Conservation (phyloP, 2,113 vertebrate species). For the Poeciliopsis prolifica region DNA sequence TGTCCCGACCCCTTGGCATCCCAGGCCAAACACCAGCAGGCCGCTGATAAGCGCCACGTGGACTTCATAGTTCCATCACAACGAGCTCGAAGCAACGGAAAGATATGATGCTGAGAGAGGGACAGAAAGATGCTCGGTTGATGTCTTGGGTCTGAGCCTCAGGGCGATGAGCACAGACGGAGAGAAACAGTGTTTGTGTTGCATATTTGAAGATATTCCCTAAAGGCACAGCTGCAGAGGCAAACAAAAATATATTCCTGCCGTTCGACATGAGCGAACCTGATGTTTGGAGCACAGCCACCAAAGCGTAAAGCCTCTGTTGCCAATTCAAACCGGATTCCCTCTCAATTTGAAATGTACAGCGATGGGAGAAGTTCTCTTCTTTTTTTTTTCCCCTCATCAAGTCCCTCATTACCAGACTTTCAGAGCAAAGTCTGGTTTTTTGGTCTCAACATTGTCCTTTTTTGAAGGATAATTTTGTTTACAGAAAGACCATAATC, state of each 20-base stretch:
- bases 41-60: constrained; percentile 18
- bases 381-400: neutral
- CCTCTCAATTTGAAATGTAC: neutral
- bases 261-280: neutral
- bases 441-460: too few species aligned
- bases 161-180: constrained; percentile 36
- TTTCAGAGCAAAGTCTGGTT: too few species aligned
- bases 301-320: neutral
- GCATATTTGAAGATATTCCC: constrained; percentile 38
- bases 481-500: too few species aligned
- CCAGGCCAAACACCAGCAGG: neutral
- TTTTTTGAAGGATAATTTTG: too few species aligned
- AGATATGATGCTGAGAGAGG: constrained; percentile 12
- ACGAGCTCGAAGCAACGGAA: constrained; percentile 37
- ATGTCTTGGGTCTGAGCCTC: constrained; percentile 53
- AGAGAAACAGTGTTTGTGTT: constrained; percentile 43
- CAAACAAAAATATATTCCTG: constrained; percentile 24
- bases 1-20: neutral
- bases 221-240: constrained; percentile 27
- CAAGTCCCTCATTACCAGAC: too few species aligned
- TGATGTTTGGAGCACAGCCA: constrained; percentile 24
- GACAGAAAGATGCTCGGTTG: constrained; percentile 47
- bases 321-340: neutral
- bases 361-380: neutral
- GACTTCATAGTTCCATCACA: constrained; percentile 9